Conservation (phyloP, 2,888 invertebrate genomes). For the Lasioglossum lativentre region DNA sequence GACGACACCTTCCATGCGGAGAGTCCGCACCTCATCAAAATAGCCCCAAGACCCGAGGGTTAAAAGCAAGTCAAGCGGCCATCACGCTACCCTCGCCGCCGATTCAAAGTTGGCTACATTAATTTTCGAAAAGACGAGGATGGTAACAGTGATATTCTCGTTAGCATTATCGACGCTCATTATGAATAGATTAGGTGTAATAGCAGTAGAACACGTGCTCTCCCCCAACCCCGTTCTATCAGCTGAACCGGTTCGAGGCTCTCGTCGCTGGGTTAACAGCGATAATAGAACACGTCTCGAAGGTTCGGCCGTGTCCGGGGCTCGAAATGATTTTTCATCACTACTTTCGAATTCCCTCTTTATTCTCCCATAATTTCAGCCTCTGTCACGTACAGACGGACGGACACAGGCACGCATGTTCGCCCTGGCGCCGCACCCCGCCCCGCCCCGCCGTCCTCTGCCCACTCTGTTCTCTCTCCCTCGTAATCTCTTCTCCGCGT, state of each 20-base stretch:
- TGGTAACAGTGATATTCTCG: constrained; percentile 36
- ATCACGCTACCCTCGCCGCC: background rate
- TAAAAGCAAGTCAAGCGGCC: background rate
- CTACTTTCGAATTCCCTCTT: constrained; percentile 75
- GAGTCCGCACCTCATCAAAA: background rate
- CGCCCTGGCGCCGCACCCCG: constrained; percentile 39
- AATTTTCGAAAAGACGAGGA: background rate
- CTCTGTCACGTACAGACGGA: constrained; percentile 55
- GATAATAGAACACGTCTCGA: constrained; percentile 54
- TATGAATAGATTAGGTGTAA: background rate
- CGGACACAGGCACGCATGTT: constrained; percentile 32
- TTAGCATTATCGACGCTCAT: constrained; percentile 33
- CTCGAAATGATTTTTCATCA: constrained; percentile 73
- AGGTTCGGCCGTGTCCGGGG: constrained; percentile 51
- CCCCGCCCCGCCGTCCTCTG: constrained; percentile 37
- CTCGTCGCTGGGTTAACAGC: constrained; percentile 58
- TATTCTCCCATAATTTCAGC: constrained; percentile 66
- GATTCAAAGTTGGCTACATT: background rate
- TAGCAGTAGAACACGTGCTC: background rate
- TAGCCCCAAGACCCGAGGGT: background rate
- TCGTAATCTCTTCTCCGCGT: constrained; percentile 29
- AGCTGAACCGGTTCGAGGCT: background rate
- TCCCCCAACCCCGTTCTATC: background rate
- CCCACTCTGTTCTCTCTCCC: constrained; percentile 21
- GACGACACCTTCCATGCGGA: background rate